Evolutionary conservation across 1,140 invertebrate species (phyloP).

Genomic region (Eubasilissa regina): DNA sequence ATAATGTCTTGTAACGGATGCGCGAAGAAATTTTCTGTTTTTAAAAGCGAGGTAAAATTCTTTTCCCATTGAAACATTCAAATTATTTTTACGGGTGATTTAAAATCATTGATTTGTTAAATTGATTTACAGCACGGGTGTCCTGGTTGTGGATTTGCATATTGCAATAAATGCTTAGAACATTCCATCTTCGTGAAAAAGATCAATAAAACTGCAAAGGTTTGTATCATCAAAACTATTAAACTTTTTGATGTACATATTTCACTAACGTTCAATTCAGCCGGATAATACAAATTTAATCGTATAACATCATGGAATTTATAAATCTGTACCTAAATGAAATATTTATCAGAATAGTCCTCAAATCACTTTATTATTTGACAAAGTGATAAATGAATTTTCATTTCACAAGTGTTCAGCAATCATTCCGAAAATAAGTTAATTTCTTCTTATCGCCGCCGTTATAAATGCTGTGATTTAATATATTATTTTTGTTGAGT

Average conservation of each 20-base stretch:
- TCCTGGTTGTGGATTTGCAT: conserved; percentile 77
- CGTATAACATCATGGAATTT: too few species aligned
- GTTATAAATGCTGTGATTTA: too few species aligned
- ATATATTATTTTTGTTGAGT: too few species aligned
- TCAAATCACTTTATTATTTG: too few species aligned
- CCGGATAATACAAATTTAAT: too few species aligned
- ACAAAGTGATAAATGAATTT: too few species aligned
- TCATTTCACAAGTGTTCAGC: too few species aligned
- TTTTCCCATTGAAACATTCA: conserved; percentile 2
- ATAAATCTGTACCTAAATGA: too few species aligned
- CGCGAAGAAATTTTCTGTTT: conserved; percentile 52
- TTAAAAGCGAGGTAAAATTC: conserved; percentile 50
- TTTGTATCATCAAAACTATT: conserved; percentile 58
- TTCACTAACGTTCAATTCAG: too few species aligned
- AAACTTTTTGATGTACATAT: background rate
- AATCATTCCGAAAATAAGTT: too few species aligned
- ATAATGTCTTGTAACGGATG: conserved; percentile 56
- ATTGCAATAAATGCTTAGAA: conserved; percentile 77
- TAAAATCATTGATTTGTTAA: conserved; percentile 14
- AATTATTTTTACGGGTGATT: conserved; percentile 1
- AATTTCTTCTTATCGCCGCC: too few species aligned
- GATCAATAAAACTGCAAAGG: conserved; percentile 65
- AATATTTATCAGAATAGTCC: too few species aligned
- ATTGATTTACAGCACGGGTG: conserved; percentile 72
- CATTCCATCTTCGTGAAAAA: conserved; percentile 71